Evolutionary conservation across 2,797 vertebrate species (phyloP), one percentile per base, ranked within the genome.

Genomic region (Myoxocephalus aenaeus): DNA sequence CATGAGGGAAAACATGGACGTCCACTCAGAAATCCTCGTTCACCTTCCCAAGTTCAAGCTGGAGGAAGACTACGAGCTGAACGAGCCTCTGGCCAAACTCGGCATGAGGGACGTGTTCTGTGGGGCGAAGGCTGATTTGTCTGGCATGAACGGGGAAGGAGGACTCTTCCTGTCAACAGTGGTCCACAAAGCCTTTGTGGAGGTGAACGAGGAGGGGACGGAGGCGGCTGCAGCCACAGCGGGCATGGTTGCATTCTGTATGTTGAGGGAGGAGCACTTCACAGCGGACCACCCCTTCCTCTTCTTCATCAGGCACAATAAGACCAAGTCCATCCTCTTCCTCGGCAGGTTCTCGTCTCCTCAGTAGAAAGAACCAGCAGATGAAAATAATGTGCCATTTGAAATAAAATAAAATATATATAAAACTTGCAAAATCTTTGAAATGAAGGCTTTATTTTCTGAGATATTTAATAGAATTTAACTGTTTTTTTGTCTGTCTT

Each of bases 171-270:
- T 99, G 73, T 99, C 98, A 1, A 91, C 96, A 5, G 92, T 98
- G 74, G 90, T 95, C 46, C 98, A 99, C 92, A 98, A 98, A 87
- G 94, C 97, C 67, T 98, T 97, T 29, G 95, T 98, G 51, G 97
- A 99, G 76, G 97, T 99, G 83, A 98, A 98, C 1, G 98, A 99
- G 92, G 96, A 98, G 80, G 98, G 98, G 25, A 99, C 97, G 0
- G 97, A 99, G 88, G 98, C 98, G 0, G 97, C 97, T 0, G 95
- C 97, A 0, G 97, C 97, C 76, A 98, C 97, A 0, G 97, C 92
- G 0, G 96, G 70, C 48, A 54, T 96, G 0, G 29, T 65, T 0
- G 0, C 34, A 0, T 87, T 94, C 4, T 92, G 92, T 69, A 84
- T 96, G 93, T 0, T 70, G 1, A 83, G 87, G 0, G 95, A 96